Evolutionary conservation across 2,888 invertebrate genomes (phyloP).

Genomic region (Cantharis nigra): DNA sequence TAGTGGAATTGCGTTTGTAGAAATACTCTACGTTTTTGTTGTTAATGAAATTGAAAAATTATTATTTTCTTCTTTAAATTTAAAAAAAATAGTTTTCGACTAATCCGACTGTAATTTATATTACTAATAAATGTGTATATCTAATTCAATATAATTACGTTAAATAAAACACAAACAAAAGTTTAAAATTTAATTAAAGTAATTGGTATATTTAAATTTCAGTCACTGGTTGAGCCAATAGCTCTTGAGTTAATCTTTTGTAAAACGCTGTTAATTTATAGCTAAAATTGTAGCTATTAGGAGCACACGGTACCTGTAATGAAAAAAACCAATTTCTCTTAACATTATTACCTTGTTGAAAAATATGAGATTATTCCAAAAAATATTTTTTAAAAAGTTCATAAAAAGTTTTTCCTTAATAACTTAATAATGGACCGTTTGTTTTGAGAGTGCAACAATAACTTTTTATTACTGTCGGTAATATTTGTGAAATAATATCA

Average conservation of each 20-base stretch:
- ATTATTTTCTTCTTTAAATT: background rate
- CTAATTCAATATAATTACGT: background rate
- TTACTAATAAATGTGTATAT: background rate
- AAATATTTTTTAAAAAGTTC: constrained; percentile 25
- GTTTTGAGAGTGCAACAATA: constrained; percentile 14
- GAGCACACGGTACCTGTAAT: constrained; percentile 29
- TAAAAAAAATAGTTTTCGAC: too few species aligned
- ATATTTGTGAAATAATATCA: background rate
- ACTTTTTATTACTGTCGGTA: constrained; percentile 18
- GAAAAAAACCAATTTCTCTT: constrained; percentile 24
- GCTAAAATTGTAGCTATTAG: constrained; percentile 29
- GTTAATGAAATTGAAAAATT: background rate
- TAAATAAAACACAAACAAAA: constrained; percentile 20
- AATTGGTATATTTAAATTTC: constrained; percentile 29
- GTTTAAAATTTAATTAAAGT: constrained; percentile 27
- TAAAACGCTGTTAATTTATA: constrained; percentile 35
- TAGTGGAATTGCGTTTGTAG: background rate
- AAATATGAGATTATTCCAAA: constrained; percentile 23
- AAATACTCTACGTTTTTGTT: background rate
- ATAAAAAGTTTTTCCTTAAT: constrained; percentile 26
- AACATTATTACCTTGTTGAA: constrained; percentile 17
- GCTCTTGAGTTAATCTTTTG: constrained; percentile 25
- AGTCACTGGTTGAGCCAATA: constrained; percentile 21
- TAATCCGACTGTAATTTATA: background rate
- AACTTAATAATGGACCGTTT: constrained; percentile 26